A percentile compares a stretch with the other conserved stretches of the same genome.
phyloP scores from a whole-genome alignment of 2,888 invertebrate species.

The Pseudanteris insignis region DNA sequence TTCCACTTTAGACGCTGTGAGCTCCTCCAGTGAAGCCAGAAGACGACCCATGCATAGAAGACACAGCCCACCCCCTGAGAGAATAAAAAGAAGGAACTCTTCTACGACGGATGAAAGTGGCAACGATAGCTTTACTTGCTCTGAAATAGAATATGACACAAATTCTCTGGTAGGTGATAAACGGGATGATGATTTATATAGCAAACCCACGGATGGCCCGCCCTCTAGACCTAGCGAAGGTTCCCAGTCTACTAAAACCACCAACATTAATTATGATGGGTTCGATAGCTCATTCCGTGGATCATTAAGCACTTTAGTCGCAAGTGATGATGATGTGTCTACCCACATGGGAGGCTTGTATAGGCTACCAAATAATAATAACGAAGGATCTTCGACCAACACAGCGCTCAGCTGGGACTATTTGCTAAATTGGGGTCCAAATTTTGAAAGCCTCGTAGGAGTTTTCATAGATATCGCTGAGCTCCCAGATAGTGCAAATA shows the following conservation, averaged over 20 bases:
- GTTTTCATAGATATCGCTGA: slow-evolving; percentile 97
- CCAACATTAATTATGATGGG: slow-evolving; percentile 83
- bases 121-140: slow-evolving; percentile 97
- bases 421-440: slow-evolving; percentile 94
- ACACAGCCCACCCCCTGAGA: slow-evolving; percentile 78
- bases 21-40: slow-evolving; percentile 85
- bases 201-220: slow-evolving; percentile 69
- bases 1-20: slow-evolving; percentile 89
- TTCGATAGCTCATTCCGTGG: slow-evolving; percentile 95
- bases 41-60: slow-evolving; percentile 74
- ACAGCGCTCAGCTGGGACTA: slow-evolving; percentile 93
- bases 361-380: slow-evolving; percentile 78
- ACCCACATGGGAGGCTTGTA: slow-evolving; percentile 84
- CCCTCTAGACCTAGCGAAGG: slow-evolving; percentile 66
- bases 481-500: slow-evolving; percentile 73
- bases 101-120: slow-evolving; percentile 92
- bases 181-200: slow-evolving; percentile 72
- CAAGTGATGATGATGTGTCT: slow-evolving; percentile 90
- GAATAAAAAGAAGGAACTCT: slow-evolving; percentile 77
- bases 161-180: slow-evolving; percentile 85
- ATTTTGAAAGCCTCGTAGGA: slow-evolving; percentile 93
- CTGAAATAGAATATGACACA: slow-evolving; percentile 96
- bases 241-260: slow-evolving; percentile 70
- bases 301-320: slow-evolving; percentile 91
- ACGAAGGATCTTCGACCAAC: slow-evolving; percentile 72